These are phyloP conservation scores for Operophtera brumata DNA, from an alignment of 2,888 invertebrate species.

Conservation along the genomic window DNA sequence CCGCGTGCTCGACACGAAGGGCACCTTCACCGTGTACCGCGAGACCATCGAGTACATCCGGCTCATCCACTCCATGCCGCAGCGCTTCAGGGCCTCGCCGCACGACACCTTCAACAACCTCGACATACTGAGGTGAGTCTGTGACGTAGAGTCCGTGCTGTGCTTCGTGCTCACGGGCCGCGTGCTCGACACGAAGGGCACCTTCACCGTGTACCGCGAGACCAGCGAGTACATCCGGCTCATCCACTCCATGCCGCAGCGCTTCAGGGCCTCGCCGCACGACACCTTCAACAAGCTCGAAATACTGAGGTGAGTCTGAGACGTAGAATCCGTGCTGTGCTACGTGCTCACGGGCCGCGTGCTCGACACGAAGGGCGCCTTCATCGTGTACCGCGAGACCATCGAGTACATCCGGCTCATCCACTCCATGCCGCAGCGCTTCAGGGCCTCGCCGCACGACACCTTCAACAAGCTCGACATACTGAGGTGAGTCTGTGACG, in stretches of 20 bases:
- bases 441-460: constrained; percentile 72
- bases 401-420: constrained; percentile 77
- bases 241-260: constrained; percentile 75
- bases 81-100: constrained; percentile 71
- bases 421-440: constrained; percentile 75
- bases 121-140: constrained; percentile 72
- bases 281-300: constrained; percentile 76
- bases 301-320: constrained; percentile 51
- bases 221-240: constrained; percentile 83
- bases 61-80: constrained; percentile 75
- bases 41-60: constrained; percentile 86
- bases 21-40: constrained; percentile 94
- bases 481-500: constrained; percentile 42
- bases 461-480: constrained; percentile 77
- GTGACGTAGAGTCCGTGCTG: constrained; percentile 95
- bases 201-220: constrained; percentile 96
- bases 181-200: constrained; percentile 89
- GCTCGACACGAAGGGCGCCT: constrained; percentile 90
- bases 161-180: constrained; percentile 95
- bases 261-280: constrained; percentile 73
- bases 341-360: constrained; percentile 95
- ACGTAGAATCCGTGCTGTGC: constrained; percentile 95
- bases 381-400: constrained; percentile 96
- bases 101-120: constrained; percentile 76
- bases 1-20: constrained; percentile 89